Evolutionary conservation across 2,797 vertebrate genomes (phyloP), one percentile per base, ranked within the genome.

Genomic region (Rallus crepitans): DNA sequence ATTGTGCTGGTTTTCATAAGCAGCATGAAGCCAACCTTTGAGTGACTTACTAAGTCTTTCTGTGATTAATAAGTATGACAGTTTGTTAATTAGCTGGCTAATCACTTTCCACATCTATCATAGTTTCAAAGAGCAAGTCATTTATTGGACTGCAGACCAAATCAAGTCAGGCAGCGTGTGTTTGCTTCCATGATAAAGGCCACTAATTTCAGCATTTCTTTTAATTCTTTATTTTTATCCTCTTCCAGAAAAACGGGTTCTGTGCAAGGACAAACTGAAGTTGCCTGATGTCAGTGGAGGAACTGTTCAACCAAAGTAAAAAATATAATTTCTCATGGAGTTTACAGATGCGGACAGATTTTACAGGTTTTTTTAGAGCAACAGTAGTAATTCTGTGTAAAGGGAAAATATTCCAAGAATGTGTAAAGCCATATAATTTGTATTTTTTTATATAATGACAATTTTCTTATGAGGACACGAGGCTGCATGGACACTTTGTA

Each of bases 21-120:
- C 92, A 95, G 86, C 83, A 33, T 8, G 88, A 89, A 82, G 73
- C 78, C 73, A 95, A 57, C 53, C 63, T 89, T 95, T 79, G 45
- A 42, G 75, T 87, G 68, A 66, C 73, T 90, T 40, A 42, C 28
- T 61, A 37, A 50, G 27, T 57, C 61, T 6, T 93, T 78, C 82
- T 86, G 72, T 86, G 77, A 93, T 91, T 88, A 93, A 5, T 86
- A 95, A 93, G 27, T 86, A 50, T 13, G 55, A 95, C 0, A 14
- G 37, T 56, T 82, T 93, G 88, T 91, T 95, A 95, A 95, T 95
- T 94, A 94, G 45, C 17, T 86, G 72, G 50, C 50, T 95, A 90
- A 95, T 95, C 79, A 83, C 33, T 69, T 75, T 64, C 69, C 53
- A 64, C 60, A 92, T 91, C 93, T 82, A 89, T 82, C 68, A 79